These are phyloP conservation scores for Eunapius fragilis DNA, from an alignment of 37 sponge, comb jelly and placozoan genomes.

Conservation along the genomic window DNA sequence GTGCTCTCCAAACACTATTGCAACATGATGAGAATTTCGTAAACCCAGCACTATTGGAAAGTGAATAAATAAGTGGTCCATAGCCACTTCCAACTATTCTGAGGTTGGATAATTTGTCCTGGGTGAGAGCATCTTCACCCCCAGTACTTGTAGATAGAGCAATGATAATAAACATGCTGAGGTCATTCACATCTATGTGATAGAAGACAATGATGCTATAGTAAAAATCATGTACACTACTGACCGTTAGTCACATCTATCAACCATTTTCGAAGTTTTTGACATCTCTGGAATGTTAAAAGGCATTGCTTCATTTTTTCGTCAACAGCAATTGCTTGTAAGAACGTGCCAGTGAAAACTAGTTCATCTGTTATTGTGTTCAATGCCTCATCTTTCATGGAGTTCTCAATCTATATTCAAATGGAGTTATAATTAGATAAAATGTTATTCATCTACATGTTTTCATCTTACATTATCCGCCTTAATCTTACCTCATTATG, in stretches of 20 bases:
- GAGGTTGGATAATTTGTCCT: constrained; percentile 58
- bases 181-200: constrained; percentile 37
- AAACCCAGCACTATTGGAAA: constrained; percentile 15
- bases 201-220: too few species aligned
- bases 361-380: constrained; percentile 3
- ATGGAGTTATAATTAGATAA: too few species aligned
- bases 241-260: constrained; percentile 43
- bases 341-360: constrained; percentile 30
- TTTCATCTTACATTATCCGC: background rate
- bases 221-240: too few species aligned
- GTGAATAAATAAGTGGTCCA: constrained; percentile 50
- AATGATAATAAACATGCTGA: constrained; percentile 61
- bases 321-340: constrained; percentile 19
- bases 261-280: constrained; percentile 44
- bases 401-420: background rate
- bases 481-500: background rate
- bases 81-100: constrained; percentile 56
- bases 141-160: constrained; percentile 64
- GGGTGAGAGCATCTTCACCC: constrained; percentile 53
- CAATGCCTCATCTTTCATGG: constrained; percentile 41
- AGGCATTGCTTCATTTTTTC: constrained; percentile 28
- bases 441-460: too few species aligned
- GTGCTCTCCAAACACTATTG: constrained; percentile 41
- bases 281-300: constrained; percentile 15
- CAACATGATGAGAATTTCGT: constrained; percentile 8